phyloP scores from a whole-genome alignment of 2,888 invertebrate genomes.

The Hybos culiciformis region DNA sequence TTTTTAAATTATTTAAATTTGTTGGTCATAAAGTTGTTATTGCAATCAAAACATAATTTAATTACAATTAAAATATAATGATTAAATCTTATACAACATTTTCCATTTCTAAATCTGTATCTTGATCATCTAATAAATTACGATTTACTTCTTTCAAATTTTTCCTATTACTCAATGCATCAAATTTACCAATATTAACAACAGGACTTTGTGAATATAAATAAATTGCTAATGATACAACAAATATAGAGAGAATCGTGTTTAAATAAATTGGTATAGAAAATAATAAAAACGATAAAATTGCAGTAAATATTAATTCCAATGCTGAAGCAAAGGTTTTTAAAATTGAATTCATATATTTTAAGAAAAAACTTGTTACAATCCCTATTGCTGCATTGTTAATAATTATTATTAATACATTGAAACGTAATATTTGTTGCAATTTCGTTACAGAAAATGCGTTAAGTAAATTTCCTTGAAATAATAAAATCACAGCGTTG shows the following conservation, averaged over 20 bases:
- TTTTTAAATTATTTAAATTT: too few relatives aligned
- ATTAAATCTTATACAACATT: too few relatives aligned
- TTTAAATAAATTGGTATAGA: slow-evolving; percentile 70
- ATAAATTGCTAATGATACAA: slow-evolving; percentile 70
- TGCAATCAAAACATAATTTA: too few relatives aligned
- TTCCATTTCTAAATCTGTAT: neutral
- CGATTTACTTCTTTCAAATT: too few relatives aligned
- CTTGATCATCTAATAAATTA: too few relatives aligned
- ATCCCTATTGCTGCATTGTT: slow-evolving; percentile 89
- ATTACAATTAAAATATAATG: too few relatives aligned
- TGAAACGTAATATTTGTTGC: slow-evolving; percentile 45
- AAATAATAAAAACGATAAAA: slow-evolving; percentile 75
- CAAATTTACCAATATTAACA: slow-evolving; percentile 38
- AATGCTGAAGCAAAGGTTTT: slow-evolving; percentile 93
- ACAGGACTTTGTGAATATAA: slow-evolving; percentile 87
- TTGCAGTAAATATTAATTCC: slow-evolving; percentile 79
- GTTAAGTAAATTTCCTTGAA: slow-evolving; percentile 48
- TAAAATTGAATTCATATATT: slow-evolving; percentile 83
- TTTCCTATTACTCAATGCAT: neutral
- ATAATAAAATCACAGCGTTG: slow-evolving; percentile 57
- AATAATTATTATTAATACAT: slow-evolving; percentile 66
- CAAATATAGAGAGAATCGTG: slow-evolving; percentile 65
- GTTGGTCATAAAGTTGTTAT: too few relatives aligned
- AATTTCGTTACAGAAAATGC: slow-evolving; percentile 46
- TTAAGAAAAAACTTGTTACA: slow-evolving; percentile 84